Evolutionary conservation across 2,113 vertebrate species (phyloP), one percentile per base, ranked within the genome.

Genomic region (Triplophysa rosa): DNA sequence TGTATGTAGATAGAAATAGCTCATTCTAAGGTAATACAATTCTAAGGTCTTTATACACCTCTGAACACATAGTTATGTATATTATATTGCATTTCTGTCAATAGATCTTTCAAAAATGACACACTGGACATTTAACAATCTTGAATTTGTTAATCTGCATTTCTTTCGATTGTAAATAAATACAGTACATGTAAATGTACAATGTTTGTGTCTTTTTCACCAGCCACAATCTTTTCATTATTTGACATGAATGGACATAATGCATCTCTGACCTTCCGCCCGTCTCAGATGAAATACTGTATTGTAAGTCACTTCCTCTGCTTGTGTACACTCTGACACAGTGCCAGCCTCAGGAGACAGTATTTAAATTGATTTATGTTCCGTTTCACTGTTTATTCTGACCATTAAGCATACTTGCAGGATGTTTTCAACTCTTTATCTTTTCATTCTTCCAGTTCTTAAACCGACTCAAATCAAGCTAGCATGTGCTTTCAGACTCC

Each of bases 341-440:
- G 33, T 59, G 70, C 70, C 65, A 74, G 65, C 65, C 40, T 52
- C 58, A 16, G 1, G 54, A 62, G 45, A 23, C 33, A 13, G 52
- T 67, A 56, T 49, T 76, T 40, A 62, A 65, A 77, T 21, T 67
- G 78, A 83, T 77, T 83, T 77, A 77, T 71, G 47, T 21, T 65
- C 67, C 37, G 45, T 63, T 75, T 70, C 40, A 69, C 33, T 80
- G 33, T 8, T 21, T 63, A 9, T 66, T 65, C 72, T 63, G 56
- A 67, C 49, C 17, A 4, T 80, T 77, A 80, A 83, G 59, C 37
- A 76, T 47, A 72, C 64, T 12, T 45, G 59, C 59, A 66, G 66
- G 58, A 80, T 75, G 49, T 69, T 71, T 77, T 72, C 61, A 47
- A 42, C 67, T 66, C 61, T 67, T 80, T 71, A 65, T 61, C 26